Base-by-base conservation (phyloP, 2,888 invertebrate species). In the Omphaloscelis lunosa region DNA sequence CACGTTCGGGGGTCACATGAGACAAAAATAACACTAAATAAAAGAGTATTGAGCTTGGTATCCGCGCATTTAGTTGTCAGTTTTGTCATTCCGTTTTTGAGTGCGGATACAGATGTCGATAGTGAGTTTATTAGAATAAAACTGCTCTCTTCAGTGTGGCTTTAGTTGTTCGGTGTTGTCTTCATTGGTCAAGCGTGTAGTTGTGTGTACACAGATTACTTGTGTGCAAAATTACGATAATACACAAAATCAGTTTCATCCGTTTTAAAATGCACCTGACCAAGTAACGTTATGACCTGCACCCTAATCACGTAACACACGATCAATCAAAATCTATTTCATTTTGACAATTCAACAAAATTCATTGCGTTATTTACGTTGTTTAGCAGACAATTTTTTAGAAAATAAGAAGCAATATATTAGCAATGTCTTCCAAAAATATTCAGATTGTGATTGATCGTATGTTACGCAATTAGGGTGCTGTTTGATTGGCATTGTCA, bases 61-160 rank as follows among this genome's bases (percentile, higher is more conserved):
- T 71, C 77, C 61, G 61, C 17, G 51, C 41, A 70, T 41, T 70
- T 53, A 72, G 61, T 2, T 80, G 61, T 77, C 80, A 61, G 6
- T 56, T n/a, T 11, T 56, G 58, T 61, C 39, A 61, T 7, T 12
- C 2, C 20, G 27, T 69, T 69, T 34, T 79, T 34, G 11, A 77
- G 29, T 41, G 15, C 48, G 27, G 39, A 75, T 29, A 75, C 29
- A 59, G 20, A 41, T 56, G 1, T 8, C 23, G 11, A 56, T n/a
- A 29, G 45, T 9, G 4, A 15, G 15, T 72, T 58, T 63, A 27
- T 12, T 20, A 11, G 12, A 12, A 4, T 58, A 66, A 15, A 11
- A 3, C 11, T 12, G 0, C n/a, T n/a, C 8, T 58, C 1, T 62
- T 39, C 7, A 39, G 39, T 2, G n/a, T 27, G 5, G 8, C 34